Evolutionary conservation across 2,888 invertebrate genomes (phyloP), one percentile per base, ranked within the genome.

Genomic region (Schizotus pectinicornis): DNA sequence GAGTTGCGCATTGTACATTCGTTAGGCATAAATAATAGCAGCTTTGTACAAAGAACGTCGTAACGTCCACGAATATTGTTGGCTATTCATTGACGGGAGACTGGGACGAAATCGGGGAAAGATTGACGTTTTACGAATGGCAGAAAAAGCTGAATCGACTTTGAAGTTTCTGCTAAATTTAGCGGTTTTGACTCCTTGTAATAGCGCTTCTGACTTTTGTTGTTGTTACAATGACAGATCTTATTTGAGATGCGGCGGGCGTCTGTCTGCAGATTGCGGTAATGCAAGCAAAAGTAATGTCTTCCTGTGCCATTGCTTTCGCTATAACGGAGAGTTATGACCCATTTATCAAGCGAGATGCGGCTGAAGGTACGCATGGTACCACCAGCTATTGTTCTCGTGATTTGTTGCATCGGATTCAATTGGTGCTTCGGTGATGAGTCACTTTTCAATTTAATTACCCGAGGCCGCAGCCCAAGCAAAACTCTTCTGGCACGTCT

Each of bases 1-100:
- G 67, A 59, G 59, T 59, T 59, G 59, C 55, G 59, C 62, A 68
- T 70, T 64, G 64, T 64, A 55, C 56, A 69, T 68, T 69, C 68
- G 67, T 71, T 69, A 63, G 53, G 64, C 66, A 69, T 69, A 67
- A 68, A 69, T 69, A 69, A 70, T 67, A 64, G 65, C 61, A 62
- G 60, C 64, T 65, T 61, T 65, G 68, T 68, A 62, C 65, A 35
- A 48, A 12, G 39, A 47, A 48, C 43, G 43, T 51, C 51, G 42
- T n/a, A n/a, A n/a, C n/a, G n/a, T n/a, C n/a, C n/a, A 22, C 22
- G 43, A n/a, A 34, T 11, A 52, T 47, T 54, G 34, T 54, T 54
- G 39, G 35, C 41, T 47, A 54, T 54, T 54, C 54, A 54, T 54
- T 47, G 38, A 38, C 5, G 22, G 22, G 22, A n/a, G 9, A 43